phyloP scores from a whole-genome alignment of 2,888 invertebrate genomes.

The Drosophila fungiperda region DNA sequence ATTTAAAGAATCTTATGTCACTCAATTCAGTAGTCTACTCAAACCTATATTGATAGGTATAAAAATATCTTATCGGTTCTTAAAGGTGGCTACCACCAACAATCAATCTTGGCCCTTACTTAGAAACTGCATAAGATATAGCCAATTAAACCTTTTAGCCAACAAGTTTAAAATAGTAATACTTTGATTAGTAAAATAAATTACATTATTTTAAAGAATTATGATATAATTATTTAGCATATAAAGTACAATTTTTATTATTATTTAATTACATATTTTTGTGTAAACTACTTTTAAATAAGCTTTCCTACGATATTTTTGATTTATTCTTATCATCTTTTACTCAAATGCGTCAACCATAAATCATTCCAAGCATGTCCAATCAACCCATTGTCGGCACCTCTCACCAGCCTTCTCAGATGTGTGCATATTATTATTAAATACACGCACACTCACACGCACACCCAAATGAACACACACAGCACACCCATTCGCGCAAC shows the following conservation, averaged over 20 bases:
- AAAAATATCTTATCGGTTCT: too few species aligned
- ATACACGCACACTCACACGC: conserved; percentile 5
- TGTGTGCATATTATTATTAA: conserved; percentile 44
- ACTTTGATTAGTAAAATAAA: background rate
- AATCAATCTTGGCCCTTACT: too few species aligned
- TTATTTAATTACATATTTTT: background rate
- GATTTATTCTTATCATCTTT: background rate
- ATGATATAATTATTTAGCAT: too few species aligned
- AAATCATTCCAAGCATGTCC: conserved; percentile 45
- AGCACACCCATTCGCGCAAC: background rate
- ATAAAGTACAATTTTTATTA: background rate
- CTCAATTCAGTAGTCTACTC: background rate
- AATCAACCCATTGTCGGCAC: conserved; percentile 61
- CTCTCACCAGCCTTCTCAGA: conserved; percentile 38
- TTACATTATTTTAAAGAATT: background rate
- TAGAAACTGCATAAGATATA: too few species aligned
- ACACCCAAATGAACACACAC: background rate
- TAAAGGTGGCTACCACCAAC: too few species aligned
- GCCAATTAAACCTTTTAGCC: too few species aligned
- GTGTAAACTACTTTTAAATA: background rate
- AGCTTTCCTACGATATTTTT: background rate
- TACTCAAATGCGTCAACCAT: conserved; percentile 5
- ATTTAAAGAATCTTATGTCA: background rate
- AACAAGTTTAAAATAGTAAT: background rate
- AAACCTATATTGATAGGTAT: background rate